A percentile compares a stretch with the other conserved stretches of the same genome.
These are phyloP conservation scores for Agonopterix heracliana DNA, from an alignment of 2,888 invertebrate species.

Conservation along the genomic window DNA sequence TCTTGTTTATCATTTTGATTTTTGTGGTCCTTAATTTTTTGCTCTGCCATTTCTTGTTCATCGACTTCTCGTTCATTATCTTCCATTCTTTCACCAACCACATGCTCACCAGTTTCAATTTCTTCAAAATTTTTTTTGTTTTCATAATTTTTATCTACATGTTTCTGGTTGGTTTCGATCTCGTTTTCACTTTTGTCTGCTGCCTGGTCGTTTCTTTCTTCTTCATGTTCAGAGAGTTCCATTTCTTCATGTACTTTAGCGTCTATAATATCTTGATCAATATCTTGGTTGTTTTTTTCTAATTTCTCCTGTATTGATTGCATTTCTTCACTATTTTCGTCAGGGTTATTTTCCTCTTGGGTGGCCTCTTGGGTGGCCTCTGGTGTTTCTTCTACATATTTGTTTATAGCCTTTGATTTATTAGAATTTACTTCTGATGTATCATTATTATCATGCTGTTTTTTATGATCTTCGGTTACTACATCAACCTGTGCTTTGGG, in stretches of 20 bases:
- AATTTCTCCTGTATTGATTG: not conserved
- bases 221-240: not conserved
- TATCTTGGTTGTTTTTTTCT: not conserved
- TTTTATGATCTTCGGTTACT: not conserved
- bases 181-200: not conserved
- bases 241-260: not conserved
- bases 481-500: not conserved
- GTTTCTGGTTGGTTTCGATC: not conserved
- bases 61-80: slow-evolving; percentile 8
- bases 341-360: not conserved
- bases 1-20: not conserved
- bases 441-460: not conserved
- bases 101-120: not conserved
- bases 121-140: no score
- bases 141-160: not conserved
- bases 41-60: not conserved
- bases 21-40: not conserved
- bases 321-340: not conserved
- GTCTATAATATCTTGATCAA: not conserved
- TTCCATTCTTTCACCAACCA: not conserved
- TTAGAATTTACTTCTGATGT: not conserved
- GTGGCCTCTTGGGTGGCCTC: not conserved
- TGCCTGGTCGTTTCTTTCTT: not conserved
- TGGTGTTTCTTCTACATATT: slow-evolving; percentile 7
- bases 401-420: slow-evolving; percentile 1